Evolutionary conservation across 2,113 vertebrate genomes (phyloP).

Genomic region (Naja naja): DNA sequence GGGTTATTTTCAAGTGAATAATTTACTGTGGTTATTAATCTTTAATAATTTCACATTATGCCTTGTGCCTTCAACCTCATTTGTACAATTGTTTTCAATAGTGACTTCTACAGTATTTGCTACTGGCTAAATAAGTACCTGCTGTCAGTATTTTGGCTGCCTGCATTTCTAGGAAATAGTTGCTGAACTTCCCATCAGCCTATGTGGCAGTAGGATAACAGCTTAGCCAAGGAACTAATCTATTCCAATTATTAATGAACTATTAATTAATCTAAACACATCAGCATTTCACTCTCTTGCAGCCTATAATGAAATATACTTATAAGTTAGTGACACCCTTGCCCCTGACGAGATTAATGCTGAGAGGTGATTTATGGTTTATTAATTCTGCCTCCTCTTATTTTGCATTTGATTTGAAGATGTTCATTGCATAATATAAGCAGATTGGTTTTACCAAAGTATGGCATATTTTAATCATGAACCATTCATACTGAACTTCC

Average conservation of each 20-base stretch:
- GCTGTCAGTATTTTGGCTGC: background rate
- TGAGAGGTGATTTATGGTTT: constrained; percentile 12
- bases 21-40: constrained; percentile 28
- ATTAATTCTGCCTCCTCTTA: background rate
- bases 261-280: constrained; percentile 23
- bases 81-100: constrained; percentile 35
- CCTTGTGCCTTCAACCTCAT: constrained; percentile 16
- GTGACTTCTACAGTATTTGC: constrained; percentile 13
- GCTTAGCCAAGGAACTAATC: constrained; percentile 7
- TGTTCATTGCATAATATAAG: background rate
- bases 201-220: background rate
- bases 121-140: background rate
- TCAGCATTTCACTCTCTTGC: background rate
- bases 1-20: constrained; percentile 20
- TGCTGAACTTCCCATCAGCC: constrained; percentile 6
- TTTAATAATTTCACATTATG: constrained; percentile 38
- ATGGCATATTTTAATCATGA: background rate
- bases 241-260: background rate
- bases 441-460: background rate
- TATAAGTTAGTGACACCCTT: background rate
- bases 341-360: constrained; percentile 16
- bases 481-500: background rate
- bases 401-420: constrained; percentile 11
- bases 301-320: background rate
- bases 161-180: constrained; percentile 18